Evolutionary conservation across 2,888 invertebrate genomes (phyloP), one percentile per base, ranked within the genome.

Genomic region (Acronicta leporina): DNA sequence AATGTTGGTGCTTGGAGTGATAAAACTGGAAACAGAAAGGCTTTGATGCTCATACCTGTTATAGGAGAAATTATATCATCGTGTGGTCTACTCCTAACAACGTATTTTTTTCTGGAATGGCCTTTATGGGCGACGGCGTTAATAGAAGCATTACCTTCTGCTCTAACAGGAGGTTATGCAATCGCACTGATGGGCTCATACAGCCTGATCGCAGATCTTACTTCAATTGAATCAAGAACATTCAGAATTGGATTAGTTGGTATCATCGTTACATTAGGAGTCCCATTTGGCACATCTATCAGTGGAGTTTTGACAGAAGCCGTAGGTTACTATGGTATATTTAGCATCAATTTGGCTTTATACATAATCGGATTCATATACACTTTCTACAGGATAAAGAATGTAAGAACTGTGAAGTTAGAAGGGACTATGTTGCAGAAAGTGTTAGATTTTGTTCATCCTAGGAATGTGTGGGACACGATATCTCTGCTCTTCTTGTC

Each of bases 1-100:
- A 95, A 96, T 67, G 87, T 96, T 25, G 96, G 96, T 5, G 95
- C 96, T 0, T 96, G 96, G 96, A 95, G 95, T 72, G 96, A 96
- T 69, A 91, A 93, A 68, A 95, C 95, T 47, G 95, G 95, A 9
- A 93, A 95, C 58, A 89, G 96, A 66, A 96, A 96, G 83, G 89
- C 91, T 1, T 90, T 95, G 57, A 95, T 96, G 91, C 77, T 96
- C 0, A 77, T 95, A 20, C 96, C 96, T 0, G 86, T 96, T 14
- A 57, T 94, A 0, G 96, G 96, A 6, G 95, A 96, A 83, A 80
- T 95, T 2, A 78, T 95, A 57, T 91, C 95, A 0, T 83, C 95
- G 1, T 58, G 89, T 41, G 95, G 95, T n/a, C 83, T 95, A 50
- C 84, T 96, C 5, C 73, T 95, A 14, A 89, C 95, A 9, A 95